These are phyloP conservation scores for Laothoe populi DNA, from an alignment of 2,888 invertebrate genomes.

Conservation along the genomic window DNA sequence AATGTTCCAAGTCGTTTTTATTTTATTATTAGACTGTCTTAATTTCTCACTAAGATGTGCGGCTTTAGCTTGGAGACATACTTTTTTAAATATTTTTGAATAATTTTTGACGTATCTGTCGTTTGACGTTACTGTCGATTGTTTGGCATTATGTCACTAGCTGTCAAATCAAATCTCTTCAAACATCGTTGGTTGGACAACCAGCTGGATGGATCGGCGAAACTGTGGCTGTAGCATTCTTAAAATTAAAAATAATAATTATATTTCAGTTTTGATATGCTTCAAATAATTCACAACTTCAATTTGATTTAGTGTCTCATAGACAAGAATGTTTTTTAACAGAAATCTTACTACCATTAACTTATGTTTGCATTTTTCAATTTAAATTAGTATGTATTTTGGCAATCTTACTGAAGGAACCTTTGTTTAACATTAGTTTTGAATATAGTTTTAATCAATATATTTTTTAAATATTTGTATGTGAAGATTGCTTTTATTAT, in stretches of 20 bases:
- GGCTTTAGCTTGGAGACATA: no score
- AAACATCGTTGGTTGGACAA: neutral
- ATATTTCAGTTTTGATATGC: conserved; percentile 65
- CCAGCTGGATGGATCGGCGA: neutral
- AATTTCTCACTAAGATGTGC: no score
- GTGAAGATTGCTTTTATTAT: conserved; percentile 4
- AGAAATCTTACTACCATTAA: conserved; percentile 34
- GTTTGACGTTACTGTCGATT: no score
- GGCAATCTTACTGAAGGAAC: conserved; percentile 22
- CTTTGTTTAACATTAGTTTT: conserved; percentile 7
- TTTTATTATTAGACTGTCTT: no score
- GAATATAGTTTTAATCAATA: conserved; percentile 6
- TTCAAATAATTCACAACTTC: conserved; percentile 66
- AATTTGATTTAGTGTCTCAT: conserved; percentile 59
- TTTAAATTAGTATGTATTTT: conserved; percentile 21
- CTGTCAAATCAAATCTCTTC: neutral
- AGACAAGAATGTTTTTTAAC: conserved; percentile 43
- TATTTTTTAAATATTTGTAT: conserved; percentile 4
- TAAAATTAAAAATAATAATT: conserved; percentile 16
- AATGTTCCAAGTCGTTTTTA: no score
- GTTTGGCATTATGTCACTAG: no score
- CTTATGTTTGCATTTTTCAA: conserved; percentile 19
- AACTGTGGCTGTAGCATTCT: neutral
- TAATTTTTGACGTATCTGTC: no score
- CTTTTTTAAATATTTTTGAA: no score